Conservation (phyloP, 1,140 invertebrate species). For the Sinonovacula constricta region DNA sequence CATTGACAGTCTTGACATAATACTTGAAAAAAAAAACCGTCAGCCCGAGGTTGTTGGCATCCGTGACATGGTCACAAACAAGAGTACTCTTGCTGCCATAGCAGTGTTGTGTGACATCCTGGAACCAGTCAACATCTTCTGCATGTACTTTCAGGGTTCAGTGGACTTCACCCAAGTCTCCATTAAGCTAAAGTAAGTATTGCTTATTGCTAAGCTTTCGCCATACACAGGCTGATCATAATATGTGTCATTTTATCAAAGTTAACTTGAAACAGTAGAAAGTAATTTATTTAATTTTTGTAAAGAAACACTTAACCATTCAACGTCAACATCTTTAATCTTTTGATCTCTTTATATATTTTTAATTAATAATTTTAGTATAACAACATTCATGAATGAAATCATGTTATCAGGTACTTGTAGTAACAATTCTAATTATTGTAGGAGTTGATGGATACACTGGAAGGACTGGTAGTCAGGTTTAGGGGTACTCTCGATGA, state of each 20-base stretch:
- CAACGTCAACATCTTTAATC: not conserved
- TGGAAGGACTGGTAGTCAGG: not conserved
- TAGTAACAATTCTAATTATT: not conserved
- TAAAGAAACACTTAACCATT: not conserved
- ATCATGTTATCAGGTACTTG: not conserved
- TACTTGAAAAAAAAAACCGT: not conserved
- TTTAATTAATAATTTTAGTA: too few species aligned
- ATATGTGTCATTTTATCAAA: not conserved
- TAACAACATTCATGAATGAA: too few species aligned
- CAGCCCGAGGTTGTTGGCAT: constrained; percentile 18
- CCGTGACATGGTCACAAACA: constrained; percentile 15
- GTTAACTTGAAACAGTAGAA: too few species aligned
- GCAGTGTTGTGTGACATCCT: constrained; percentile 8
- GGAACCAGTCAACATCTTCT: not conserved
- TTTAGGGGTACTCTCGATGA: not conserved
- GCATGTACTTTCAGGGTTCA: not conserved
- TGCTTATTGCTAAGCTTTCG: not conserved
- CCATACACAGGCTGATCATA: not conserved
- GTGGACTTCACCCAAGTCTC: not conserved
- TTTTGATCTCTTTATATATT: not conserved
- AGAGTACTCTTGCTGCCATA: constrained; percentile 21
- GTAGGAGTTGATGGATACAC: not conserved
- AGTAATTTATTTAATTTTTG: not conserved
- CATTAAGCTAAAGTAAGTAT: not conserved
- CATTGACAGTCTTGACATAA: constrained; percentile 18